Evolutionary conservation across 2,888 invertebrate species (phyloP), one percentile per base, ranked within the genome.

Genomic region (Agriotes lineatus): DNA sequence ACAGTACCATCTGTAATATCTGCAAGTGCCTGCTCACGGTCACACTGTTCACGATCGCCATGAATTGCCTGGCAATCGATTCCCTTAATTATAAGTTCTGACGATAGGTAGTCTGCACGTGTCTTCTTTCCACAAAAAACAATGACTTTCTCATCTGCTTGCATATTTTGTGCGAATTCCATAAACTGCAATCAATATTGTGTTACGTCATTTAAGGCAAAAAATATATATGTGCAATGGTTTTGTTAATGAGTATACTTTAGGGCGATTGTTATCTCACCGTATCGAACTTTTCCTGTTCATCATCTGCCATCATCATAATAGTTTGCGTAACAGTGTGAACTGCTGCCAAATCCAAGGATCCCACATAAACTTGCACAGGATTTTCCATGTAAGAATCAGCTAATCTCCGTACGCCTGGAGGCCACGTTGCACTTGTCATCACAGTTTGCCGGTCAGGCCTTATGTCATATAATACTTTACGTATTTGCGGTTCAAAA

Each of bases 381-480:
- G 97, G 97, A 82, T 96, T 90, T 61, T 89, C 91, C 92, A 96
- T 95, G 81, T 97, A 97, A 0, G 91, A 90, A 72, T 92, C 88
- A 0, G 96, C 97, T 42, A 98, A 85, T 14, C 94, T 87, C 12
- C 96, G 88, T 0, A 98, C 97, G 42, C 92, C 94, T 59, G 88
- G 85, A 0, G 97, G 97, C 98, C 97, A 98, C 0, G 98, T 98
- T 10, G 98, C 98, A 80, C 92, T 92, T 0, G 97, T 98, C 96
- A 98, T 96, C 0, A 97, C 90, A n/a, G 96, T 96, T 82, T 98
- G 97, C 60, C 96, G 85, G 80, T 96, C 96, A 5, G 96, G 95
- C 60, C 96, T 88, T 18, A 96, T 90, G 79, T 93, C 91, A 67
- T 93, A 86, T 73, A 96, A 84, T 10, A 93, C 90, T 80, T 93